These are phyloP conservation scores for Geodia barretti DNA, from an alignment of 37 sponge, comb jelly and placozoan species.

Conservation along the genomic window DNA sequence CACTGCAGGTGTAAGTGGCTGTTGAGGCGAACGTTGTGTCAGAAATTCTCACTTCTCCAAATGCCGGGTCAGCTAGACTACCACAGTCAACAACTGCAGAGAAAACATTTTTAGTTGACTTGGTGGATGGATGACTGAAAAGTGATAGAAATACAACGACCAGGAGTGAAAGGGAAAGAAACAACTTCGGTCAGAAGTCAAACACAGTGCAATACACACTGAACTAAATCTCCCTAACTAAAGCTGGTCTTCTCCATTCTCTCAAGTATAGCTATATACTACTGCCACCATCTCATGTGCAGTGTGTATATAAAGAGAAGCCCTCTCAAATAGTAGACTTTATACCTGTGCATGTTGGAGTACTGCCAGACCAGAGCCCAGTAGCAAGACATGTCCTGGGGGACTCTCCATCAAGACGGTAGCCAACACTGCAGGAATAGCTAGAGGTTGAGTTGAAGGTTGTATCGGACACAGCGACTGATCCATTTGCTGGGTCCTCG, in stretches of 20 bases:
- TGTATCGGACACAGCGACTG: background rate
- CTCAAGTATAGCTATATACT: too few relatives aligned
- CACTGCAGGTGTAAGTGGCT: background rate
- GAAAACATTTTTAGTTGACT: too few relatives aligned
- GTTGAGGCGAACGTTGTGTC: background rate
- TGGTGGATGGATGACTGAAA: too few relatives aligned
- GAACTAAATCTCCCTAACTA: too few relatives aligned
- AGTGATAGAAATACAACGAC: too few relatives aligned
- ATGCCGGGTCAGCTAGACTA: background rate
- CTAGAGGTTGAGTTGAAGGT: background rate
- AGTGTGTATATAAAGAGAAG: too few relatives aligned
- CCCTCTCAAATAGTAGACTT: too few relatives aligned
- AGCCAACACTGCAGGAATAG: background rate
- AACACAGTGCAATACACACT: too few relatives aligned
- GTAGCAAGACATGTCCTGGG: background rate
- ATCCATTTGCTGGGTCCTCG: background rate
- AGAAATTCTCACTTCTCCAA: background rate
- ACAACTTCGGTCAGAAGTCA: too few relatives aligned
- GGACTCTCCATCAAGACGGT: background rate
- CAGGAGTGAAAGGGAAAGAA: too few relatives aligned
- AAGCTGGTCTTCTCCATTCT: too few relatives aligned
- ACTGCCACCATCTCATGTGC: too few relatives aligned
- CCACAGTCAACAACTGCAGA: background rate
- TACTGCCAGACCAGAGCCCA: background rate
- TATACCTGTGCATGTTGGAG: background rate